phyloP scores from a whole-genome alignment of 2,113 vertebrate species.

The Labeo rohita region DNA sequence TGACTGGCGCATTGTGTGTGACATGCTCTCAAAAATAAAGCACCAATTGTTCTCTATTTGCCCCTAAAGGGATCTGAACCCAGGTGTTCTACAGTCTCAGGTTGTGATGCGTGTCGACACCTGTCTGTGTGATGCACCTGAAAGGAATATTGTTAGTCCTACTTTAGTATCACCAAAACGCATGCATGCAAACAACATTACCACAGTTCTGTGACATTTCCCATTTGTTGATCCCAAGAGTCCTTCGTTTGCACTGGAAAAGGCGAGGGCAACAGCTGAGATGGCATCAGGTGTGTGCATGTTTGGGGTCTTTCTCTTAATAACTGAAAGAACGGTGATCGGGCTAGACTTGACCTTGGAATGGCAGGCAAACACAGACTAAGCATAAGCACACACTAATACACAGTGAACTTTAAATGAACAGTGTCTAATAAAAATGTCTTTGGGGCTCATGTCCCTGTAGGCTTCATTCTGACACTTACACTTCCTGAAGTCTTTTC shows the following conservation, averaged over 20 bases:
- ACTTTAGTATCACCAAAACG: not conserved
- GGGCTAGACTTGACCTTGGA: conserved; percentile 49
- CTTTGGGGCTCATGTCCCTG: not conserved
- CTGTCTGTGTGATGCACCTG: conserved; percentile 55
- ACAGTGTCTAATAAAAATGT: conserved; percentile 39
- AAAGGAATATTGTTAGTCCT: not conserved
- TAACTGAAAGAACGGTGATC: not conserved
- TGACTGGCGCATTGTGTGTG: not conserved
- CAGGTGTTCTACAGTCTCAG: conserved; percentile 59
- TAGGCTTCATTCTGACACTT: conserved; percentile 20
- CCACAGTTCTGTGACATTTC: not conserved
- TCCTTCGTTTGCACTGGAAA: not conserved
- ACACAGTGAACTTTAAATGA: conserved; percentile 52
- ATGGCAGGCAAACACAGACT: conserved; percentile 9
- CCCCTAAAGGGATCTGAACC: conserved; percentile 38
- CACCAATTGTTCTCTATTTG: not conserved
- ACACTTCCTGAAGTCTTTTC: conserved; percentile 18
- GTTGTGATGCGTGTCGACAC: conserved; percentile 60
- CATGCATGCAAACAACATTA: not conserved
- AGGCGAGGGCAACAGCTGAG: conserved; percentile 34
- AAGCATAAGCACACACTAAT: conserved; percentile 10
- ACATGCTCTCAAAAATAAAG: not conserved
- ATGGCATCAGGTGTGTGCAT: conserved; percentile 46
- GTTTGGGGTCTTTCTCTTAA: conserved; percentile 38
- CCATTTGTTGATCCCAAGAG: not conserved